These are phyloP conservation scores for Xiphophorus couchianus DNA, from an alignment of 2,113 vertebrate species.

Conservation along the genomic window DNA sequence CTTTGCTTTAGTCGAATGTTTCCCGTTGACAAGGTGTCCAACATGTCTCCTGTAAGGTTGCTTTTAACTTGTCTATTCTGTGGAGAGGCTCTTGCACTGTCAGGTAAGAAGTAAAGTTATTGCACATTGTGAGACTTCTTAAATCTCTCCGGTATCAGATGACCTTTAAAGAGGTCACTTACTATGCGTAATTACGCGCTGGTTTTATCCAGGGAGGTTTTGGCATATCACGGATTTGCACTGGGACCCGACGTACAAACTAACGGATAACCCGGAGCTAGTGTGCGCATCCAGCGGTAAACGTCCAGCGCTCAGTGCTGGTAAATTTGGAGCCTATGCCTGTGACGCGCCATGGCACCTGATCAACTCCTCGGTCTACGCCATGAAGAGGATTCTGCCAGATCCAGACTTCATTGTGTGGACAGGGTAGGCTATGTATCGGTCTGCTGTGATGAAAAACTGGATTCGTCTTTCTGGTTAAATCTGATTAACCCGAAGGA, in stretches of 20 bases:
- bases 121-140: not conserved
- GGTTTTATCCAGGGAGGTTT: conserved; percentile 81
- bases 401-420: conserved; percentile 92
- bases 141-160: fast-evolving
- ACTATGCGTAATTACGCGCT: conserved; percentile 13
- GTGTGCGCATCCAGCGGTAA: conserved; percentile 85
- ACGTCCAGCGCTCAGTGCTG: conserved; percentile 74
- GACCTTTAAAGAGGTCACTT: not conserved
- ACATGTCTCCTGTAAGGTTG: conserved; percentile 49
- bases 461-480: too few species aligned
- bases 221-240: conserved; percentile 95
- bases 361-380: conserved; percentile 82
- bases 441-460: too few species aligned
- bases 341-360: conserved; percentile 91
- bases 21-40: conserved; percentile 13
- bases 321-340: conserved; percentile 86
- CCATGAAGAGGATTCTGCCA: conserved; percentile 84
- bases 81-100: conserved; percentile 27
- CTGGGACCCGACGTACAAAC: conserved; percentile 85
- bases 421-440: conserved; percentile 85
- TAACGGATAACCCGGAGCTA: conserved; percentile 59
- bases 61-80: conserved; percentile 52
- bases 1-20: conserved; percentile 8
- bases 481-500: not conserved
- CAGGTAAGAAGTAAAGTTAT: conserved; percentile 49